These are phyloP conservation scores for Halichondria panicea DNA, from an alignment of 37 sponge, comb jelly and placozoan genomes.

Conservation along the genomic window DNA sequence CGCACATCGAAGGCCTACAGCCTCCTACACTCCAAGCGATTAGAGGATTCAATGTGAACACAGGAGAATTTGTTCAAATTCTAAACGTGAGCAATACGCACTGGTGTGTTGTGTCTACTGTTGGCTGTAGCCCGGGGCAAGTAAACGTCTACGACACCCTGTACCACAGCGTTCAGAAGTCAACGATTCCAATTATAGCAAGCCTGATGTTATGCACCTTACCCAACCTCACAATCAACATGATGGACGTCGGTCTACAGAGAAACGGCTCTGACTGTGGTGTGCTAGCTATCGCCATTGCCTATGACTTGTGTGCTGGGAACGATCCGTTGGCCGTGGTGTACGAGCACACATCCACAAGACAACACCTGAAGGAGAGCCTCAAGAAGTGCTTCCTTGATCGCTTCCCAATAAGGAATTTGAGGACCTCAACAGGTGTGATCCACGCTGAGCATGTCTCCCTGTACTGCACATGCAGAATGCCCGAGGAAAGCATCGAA, in stretches of 20 bases:
- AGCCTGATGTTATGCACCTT: not conserved
- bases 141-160: not conserved
- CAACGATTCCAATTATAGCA: not conserved
- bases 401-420: not conserved
- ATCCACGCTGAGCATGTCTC: not conserved
- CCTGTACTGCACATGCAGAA: not conserved
- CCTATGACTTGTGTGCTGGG: not conserved
- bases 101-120: conserved; percentile 7
- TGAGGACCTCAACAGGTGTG: too few relatives aligned
- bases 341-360: not conserved
- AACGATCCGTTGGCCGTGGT: not conserved
- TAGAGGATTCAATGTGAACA: not conserved
- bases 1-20: not conserved
- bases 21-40: not conserved
- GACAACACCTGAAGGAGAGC: not conserved
- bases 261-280: too few relatives aligned
- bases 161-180: not conserved
- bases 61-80: not conserved
- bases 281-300: conserved; percentile 1
- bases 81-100: not conserved
- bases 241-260: too few relatives aligned
- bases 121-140: not conserved
- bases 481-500: not conserved
- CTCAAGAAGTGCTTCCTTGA: not conserved
- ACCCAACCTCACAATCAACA: not conserved